Percentiles rank a stretch among this genome's conserved stretches.
These are phyloP conservation scores for Limulus polyphemus DNA, from an alignment of 2,888 invertebrate genomes.

Conservation along the genomic window DNA sequence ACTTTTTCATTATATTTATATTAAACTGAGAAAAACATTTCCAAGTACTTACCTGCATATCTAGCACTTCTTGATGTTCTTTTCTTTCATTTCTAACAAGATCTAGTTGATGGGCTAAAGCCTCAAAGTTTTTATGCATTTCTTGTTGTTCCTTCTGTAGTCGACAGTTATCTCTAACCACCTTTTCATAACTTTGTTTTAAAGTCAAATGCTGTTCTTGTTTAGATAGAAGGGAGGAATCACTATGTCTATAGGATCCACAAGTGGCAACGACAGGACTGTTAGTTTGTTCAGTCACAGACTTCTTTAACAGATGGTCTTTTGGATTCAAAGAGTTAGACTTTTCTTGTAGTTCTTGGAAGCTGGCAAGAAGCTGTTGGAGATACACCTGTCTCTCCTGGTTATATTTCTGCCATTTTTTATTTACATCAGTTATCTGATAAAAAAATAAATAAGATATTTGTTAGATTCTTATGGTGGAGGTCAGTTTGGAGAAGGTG, in stretches of 20 bases:
- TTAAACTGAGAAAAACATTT: too few relatives aligned
- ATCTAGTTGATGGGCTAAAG: not conserved
- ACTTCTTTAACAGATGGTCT: too few relatives aligned
- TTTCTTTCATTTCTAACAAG: not conserved
- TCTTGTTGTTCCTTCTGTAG: conserved; percentile 7
- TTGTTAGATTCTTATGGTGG: too few relatives aligned
- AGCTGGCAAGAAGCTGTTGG: conserved; percentile 32
- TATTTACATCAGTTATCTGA: conserved; percentile 7
- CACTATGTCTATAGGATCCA: conserved; percentile 1
- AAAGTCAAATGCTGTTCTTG: not conserved
- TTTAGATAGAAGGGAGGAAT: conserved; percentile 1
- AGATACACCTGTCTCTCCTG: conserved; percentile 33
- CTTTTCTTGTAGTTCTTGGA: conserved; percentile 32
- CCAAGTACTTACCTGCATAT: not conserved
- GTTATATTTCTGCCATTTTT: conserved; percentile 34
- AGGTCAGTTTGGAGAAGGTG: too few relatives aligned
- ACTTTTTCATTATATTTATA: too few relatives aligned
- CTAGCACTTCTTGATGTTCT: not conserved
- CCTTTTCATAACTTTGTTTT: conserved; percentile 21
- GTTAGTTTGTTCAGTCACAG: too few relatives aligned
- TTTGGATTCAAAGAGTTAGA: not conserved
- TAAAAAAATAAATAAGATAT: not conserved
- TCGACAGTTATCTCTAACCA: conserved; percentile 26
- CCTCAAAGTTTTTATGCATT: conserved; percentile 1
- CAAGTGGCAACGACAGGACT: too few relatives aligned